Evolutionary conservation across 30 jellyfish, hydroid and myxozoan species (phyloP).

Genomic region (Pseudorhiza aurosa): DNA sequence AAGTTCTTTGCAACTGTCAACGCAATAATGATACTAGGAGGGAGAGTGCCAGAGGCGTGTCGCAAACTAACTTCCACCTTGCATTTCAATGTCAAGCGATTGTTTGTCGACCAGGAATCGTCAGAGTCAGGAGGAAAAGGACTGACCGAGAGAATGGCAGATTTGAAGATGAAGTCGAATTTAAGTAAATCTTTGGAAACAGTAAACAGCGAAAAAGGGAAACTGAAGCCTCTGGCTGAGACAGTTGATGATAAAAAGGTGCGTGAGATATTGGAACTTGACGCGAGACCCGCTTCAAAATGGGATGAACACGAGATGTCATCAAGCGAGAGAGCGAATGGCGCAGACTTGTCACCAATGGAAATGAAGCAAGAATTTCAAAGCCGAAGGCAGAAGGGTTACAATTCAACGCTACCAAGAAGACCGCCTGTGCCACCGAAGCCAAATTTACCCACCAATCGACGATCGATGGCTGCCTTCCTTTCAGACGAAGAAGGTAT

Average conservation of each 20-base stretch:
- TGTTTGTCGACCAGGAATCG: constrained; percentile 43
- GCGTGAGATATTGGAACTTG: constrained; percentile 73
- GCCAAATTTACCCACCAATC: constrained; percentile 88
- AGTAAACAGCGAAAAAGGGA: constrained; percentile 19
- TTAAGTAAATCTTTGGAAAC: constrained; percentile 12
- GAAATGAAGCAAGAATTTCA: constrained; percentile 76
- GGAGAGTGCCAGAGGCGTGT: constrained; percentile 92
- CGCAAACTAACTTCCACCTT: constrained; percentile 68
- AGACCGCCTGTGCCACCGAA: constrained; percentile 98
- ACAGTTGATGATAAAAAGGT: constrained; percentile 70
- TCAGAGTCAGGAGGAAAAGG: neutral
- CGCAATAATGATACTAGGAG: constrained; percentile 92
- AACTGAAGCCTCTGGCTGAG: constrained; percentile 10
- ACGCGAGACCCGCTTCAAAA: constrained; percentile 38
- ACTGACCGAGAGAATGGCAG: constrained; percentile 37
- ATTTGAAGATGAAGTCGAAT: constrained; percentile 33
- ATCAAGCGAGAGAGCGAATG: constrained; percentile 51
- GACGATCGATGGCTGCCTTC: constrained; percentile 88
- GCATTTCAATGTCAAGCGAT: constrained; percentile 32
- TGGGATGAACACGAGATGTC: constrained; percentile 38
- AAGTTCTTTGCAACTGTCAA: constrained; percentile 94
- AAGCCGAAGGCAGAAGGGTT: constrained; percentile 91
- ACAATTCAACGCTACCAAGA: constrained; percentile 58
- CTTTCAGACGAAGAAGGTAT: constrained; percentile 54
- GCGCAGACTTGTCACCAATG: constrained; percentile 64